Evolutionary conservation across 2,113 vertebrate species (phyloP), one percentile per base, ranked within the genome.

Genomic region (Elephantulus edwardii): DNA sequence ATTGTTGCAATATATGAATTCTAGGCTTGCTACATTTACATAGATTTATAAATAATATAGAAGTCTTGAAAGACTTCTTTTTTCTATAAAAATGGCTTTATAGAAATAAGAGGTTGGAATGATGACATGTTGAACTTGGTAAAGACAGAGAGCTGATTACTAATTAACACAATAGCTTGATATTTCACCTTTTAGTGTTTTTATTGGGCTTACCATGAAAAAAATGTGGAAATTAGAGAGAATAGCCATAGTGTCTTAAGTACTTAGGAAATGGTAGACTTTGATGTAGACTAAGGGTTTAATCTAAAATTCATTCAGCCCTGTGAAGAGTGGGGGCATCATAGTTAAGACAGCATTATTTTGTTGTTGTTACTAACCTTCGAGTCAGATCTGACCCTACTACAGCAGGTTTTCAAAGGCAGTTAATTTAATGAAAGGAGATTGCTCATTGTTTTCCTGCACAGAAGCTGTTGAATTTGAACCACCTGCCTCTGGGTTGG

Each of bases 241-340:
- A 20, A 70, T 82, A 14, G 62, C 33, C 44, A 9, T 74, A 78
- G 5, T 40, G 35, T 93, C 22, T 12, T 92, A 0, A 62, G 42
- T 80, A 30, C 7, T 8, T 64, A 14, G 83, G 48, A 60, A 87
- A 89, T 87, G n/a, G 68, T 84, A 82, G 78, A 24, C 35, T 92
- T 89, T 93, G 48, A 52, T 77, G 81, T 56, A 87, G 68, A 76
- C 19, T 54, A 42, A 30, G 28, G 35, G 24, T 77, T 93, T 81
- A 81, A 74, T 79, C 92, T 83, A 87, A 38, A 77, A 70, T 90
- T 80, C 44, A 56, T 76, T 88, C 88, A 66, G 40, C 66, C n/a
- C n/a, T n/a, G n/a, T n/a, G n/a, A n/a, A n/a, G n/a, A n/a, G n/a
- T n/a, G n/a, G n/a, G n/a, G n/a, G n/a, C n/a, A n/a, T n/a, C n/a